These are phyloP conservation scores for Chloroceryle amazona DNA, from an alignment of 2,797 vertebrate genomes.

Conservation along the genomic window DNA sequence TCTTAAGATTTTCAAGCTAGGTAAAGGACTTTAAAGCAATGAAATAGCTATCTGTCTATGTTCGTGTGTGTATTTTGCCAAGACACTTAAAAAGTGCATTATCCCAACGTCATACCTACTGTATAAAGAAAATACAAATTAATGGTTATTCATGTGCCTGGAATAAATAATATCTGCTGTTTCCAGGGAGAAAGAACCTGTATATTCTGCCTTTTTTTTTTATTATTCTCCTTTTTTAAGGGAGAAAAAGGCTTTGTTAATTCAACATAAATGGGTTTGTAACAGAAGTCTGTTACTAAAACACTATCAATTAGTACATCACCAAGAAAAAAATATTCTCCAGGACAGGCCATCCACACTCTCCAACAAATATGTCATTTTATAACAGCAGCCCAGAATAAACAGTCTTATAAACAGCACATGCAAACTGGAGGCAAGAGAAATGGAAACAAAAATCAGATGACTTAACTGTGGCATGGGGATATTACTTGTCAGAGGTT, in stretches of 20 bases:
- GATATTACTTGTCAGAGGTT: not conserved
- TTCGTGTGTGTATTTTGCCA: not conserved
- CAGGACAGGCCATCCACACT: not conserved
- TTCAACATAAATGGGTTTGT: not conserved
- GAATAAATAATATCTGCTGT: not conserved
- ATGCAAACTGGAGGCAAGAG: not conserved
- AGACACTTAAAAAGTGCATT: conserved; percentile 7
- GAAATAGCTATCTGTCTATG: not conserved
- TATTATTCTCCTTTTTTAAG: not conserved
- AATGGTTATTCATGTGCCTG: not conserved
- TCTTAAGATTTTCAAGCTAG: not conserved
- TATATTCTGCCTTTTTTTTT: not conserved
- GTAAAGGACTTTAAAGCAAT: not conserved
- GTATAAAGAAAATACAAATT: conserved; percentile 6
- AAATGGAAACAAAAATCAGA: not conserved
- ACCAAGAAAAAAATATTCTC: not conserved
- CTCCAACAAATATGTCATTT: not conserved
- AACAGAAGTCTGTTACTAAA: not conserved
- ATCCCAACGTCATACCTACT: not conserved
- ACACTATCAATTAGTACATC: not conserved
- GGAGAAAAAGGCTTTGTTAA: not conserved
- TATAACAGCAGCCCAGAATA: not conserved
- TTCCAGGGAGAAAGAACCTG: not conserved
- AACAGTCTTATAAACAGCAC: not conserved
- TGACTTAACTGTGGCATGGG: not conserved